phyloP scores from a whole-genome alignment of 2,113 vertebrate species.

The Scomber scombrus region DNA sequence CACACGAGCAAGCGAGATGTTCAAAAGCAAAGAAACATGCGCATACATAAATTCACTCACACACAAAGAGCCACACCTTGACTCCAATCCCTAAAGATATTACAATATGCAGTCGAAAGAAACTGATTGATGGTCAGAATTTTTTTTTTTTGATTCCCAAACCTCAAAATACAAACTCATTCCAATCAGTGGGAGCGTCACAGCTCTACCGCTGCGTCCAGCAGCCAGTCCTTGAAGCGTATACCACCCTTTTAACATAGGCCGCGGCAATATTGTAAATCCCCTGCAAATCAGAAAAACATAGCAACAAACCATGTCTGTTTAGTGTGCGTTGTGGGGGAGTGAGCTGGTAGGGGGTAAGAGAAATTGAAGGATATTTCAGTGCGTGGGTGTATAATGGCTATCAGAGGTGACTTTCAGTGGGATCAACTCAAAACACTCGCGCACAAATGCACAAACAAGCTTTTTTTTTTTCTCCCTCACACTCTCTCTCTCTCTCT shows the following conservation, averaged over 20 bases:
- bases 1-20: neutral
- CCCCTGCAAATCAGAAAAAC: constrained; percentile 73
- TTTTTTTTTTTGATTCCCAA: constrained; percentile 47
- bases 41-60: constrained; percentile 3
- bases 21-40: constrained; percentile 15
- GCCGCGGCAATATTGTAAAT: constrained; percentile 53
- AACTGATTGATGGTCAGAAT: constrained; percentile 40
- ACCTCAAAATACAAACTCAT: constrained; percentile 31
- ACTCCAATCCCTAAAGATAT: constrained; percentile 7
- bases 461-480: constrained; percentile 21
- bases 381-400: constrained; percentile 76
- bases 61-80: constrained; percentile 34
- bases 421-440: constrained; percentile 76
- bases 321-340: constrained; percentile 73
- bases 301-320: constrained; percentile 60
- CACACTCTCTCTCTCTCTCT: too few species aligned
- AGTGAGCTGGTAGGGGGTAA: constrained; percentile 73
- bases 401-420: constrained; percentile 82
- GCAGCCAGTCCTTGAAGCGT: constrained; percentile 59
- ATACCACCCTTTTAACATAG: constrained; percentile 55
- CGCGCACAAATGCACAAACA: constrained; percentile 74
- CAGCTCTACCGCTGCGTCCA: constrained; percentile 65
- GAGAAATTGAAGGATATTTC: constrained; percentile 77
- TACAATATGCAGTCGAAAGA: neutral
- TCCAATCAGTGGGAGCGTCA: neutral